These are phyloP conservation scores for Liparis tanakae DNA, from an alignment of 2,797 vertebrate genomes.

Conservation along the genomic window DNA sequence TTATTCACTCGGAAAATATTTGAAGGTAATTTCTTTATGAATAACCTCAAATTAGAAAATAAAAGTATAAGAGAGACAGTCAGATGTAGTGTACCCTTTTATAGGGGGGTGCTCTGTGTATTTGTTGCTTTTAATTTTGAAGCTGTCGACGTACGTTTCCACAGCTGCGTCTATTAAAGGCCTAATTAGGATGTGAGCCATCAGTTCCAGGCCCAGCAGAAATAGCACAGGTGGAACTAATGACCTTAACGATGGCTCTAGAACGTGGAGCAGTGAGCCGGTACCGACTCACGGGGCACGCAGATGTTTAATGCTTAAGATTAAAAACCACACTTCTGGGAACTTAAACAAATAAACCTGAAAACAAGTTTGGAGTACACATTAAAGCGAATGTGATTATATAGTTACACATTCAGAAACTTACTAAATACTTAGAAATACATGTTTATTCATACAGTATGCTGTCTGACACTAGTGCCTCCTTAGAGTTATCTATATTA, in stretches of 20 bases:
- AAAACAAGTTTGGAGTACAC: neutral
- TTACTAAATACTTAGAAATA: neutral
- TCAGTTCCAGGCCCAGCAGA: neutral
- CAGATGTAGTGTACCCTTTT: neutral
- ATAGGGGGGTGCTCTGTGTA: neutral
- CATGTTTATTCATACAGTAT: neutral
- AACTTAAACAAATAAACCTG: neutral
- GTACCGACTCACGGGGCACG: neutral
- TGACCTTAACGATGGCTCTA: neutral
- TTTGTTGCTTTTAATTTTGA: neutral
- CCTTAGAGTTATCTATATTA: neutral
- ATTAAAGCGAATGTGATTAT: neutral
- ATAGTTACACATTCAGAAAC: neutral
- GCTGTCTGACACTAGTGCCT: neutral
- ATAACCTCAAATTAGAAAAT: neutral
- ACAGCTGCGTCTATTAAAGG: neutral
- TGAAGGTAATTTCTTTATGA: neutral
- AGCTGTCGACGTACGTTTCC: neutral
- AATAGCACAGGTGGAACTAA: neutral
- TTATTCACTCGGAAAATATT: neutral
- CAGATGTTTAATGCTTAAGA: neutral
- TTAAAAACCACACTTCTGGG: neutral
- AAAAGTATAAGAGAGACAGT: neutral
- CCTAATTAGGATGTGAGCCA: neutral
- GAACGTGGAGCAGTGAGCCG: neutral